Conservation (phyloP, 2,888 invertebrate genomes). For the Lysandra bellargus region DNA sequence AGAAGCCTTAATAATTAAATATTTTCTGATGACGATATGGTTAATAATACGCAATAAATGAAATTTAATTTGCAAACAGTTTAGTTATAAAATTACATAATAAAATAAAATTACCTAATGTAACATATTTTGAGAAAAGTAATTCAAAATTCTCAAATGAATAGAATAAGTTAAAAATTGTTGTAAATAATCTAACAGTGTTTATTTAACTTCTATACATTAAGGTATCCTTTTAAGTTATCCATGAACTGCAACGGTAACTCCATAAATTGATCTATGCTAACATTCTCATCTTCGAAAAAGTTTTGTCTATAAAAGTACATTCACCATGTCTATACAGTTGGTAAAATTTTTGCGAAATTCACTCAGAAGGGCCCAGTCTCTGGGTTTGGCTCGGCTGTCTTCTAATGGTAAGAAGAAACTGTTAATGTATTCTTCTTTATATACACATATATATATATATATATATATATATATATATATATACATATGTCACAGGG, state of each 20-base stretch:
- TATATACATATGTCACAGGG: neutral
- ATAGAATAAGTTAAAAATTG: neutral
- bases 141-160: neutral
- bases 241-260: neutral
- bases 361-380: neutral
- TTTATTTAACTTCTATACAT: neutral
- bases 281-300: neutral
- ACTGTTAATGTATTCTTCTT: neutral
- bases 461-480: neutral
- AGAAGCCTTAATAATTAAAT: neutral
- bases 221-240: neutral
- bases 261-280: neutral
- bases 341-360: neutral
- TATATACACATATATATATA: neutral
- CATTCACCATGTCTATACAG: constrained; percentile 8
- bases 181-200: neutral
- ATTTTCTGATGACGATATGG: neutral
- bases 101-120: neutral
- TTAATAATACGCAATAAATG: neutral
- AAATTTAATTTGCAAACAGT: neutral
- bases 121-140: neutral
- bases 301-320: neutral
- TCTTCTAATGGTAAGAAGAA: constrained; percentile 16
- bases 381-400: neutral
- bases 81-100: neutral